Evolutionary conservation across 1,140 invertebrate genomes (phyloP).

Genomic region (Nephila pilipes): DNA sequence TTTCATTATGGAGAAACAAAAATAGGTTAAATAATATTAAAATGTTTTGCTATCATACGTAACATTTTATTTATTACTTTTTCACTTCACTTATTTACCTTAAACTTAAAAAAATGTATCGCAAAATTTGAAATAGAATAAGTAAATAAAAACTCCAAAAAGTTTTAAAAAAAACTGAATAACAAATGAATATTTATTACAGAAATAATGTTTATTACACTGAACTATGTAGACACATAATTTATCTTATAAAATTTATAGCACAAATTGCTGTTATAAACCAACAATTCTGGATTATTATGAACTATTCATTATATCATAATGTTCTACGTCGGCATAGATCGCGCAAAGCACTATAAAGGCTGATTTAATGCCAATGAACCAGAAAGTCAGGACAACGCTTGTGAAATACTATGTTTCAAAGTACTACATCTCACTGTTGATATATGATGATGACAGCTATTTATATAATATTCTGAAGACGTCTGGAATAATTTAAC

Average conservation of each 20-base stretch:
- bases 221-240: neutral
- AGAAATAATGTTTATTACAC: no score
- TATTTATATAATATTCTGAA: neutral
- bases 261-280: neutral
- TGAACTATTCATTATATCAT: neutral
- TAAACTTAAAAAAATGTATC: no score
- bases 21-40: no score
- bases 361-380: neutral
- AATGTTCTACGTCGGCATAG: neutral
- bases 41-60: no score
- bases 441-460: neutral
- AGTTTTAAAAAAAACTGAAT: no score
- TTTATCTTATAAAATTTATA: neutral
- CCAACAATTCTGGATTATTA: neutral
- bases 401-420: neutral
- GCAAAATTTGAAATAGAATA: no score
- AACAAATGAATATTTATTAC: no score
- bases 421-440: neutral
- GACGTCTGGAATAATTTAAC: neutral
- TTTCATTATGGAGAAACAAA: no score
- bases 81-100: no score
- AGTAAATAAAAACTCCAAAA: no score
- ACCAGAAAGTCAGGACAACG: neutral
- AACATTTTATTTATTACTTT: no score
- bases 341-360: neutral